A percentile compares a stretch with the other conserved stretches of the same genome.
phyloP scores from a whole-genome alignment of 2,797 vertebrate species.

The Tiaroga cobitis region DNA sequence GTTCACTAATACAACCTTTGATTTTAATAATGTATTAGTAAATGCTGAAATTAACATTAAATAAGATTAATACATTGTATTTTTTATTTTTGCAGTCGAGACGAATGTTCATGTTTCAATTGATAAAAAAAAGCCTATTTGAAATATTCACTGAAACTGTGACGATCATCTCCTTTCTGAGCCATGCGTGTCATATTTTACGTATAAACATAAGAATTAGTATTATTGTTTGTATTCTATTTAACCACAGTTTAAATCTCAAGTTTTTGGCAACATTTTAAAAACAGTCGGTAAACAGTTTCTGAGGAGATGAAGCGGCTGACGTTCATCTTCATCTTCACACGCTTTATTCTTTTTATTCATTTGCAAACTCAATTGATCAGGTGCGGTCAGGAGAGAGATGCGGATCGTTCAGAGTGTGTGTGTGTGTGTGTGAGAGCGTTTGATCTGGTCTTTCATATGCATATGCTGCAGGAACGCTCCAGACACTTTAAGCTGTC shows the following conservation, averaged over 20 bases:
- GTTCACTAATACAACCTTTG: too few relatives aligned
- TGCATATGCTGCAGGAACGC: constrained; percentile 33
- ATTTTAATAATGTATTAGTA: too few relatives aligned
- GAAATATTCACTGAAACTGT: too few relatives aligned
- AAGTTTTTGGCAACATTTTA: neutral
- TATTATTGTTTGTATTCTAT: neutral
- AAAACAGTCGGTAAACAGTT: neutral
- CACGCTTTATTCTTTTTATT: neutral
- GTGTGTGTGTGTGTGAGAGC: neutral
- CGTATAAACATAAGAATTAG: too few relatives aligned
- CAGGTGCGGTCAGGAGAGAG: constrained; percentile 22
- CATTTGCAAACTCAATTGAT: constrained; percentile 37
- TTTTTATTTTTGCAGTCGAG: too few relatives aligned
- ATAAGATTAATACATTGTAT: too few relatives aligned
- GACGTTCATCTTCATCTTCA: neutral
- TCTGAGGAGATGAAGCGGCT: too few relatives aligned
- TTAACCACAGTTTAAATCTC: neutral
- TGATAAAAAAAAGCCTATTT: too few relatives aligned
- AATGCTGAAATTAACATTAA: too few relatives aligned
- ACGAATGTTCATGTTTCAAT: too few relatives aligned
- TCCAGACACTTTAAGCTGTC: constrained; percentile 36
- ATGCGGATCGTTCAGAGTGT: neutral
- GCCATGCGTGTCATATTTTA: too few relatives aligned
- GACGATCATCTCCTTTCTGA: too few relatives aligned
- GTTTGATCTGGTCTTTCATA: constrained; percentile 48